Percentiles rank a stretch among this genome's conserved stretches.
phyloP scores from a whole-genome alignment of 1,140 invertebrate species.

The Temnothorax longispinosus region DNA sequence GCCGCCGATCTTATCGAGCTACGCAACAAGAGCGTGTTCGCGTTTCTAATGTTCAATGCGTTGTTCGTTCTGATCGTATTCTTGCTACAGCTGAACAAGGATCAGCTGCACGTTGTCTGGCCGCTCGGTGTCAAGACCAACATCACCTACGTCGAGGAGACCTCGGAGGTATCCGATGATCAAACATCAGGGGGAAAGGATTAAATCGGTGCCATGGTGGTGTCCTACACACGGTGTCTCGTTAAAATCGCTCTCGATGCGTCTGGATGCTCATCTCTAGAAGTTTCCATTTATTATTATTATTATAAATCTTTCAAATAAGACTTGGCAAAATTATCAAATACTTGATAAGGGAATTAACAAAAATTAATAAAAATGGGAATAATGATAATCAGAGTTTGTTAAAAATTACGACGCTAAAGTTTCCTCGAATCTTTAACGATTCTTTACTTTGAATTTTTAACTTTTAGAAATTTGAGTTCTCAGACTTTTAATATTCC shows the following conservation, averaged over 20 bases:
- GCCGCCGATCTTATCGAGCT: conserved; percentile 95
- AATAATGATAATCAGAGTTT: neutral
- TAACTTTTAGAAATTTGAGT: neutral
- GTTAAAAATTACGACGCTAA: neutral
- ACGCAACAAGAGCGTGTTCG: conserved; percentile 98
- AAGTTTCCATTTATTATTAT: neutral
- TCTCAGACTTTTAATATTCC: neutral
- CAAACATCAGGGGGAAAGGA: conserved; percentile 40
- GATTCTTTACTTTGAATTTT: neutral
- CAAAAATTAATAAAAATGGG: neutral
- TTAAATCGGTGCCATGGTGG: conserved; percentile 36
- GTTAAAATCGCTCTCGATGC: conserved; percentile 6
- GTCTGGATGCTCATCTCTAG: neutral
- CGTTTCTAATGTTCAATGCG: conserved; percentile 99
- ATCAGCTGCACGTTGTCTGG: conserved; percentile 97
- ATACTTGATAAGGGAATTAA: neutral
- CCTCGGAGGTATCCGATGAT: conserved; percentile 90
- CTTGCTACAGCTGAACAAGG: conserved; percentile 99
- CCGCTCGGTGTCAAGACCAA: conserved; percentile 97
- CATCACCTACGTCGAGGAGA: conserved; percentile 96
- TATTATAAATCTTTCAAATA: neutral
- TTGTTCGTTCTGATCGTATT: conserved; percentile 99
- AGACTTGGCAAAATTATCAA: neutral
- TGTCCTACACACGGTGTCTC: conserved; percentile 25
- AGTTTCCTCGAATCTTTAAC: neutral